These are phyloP conservation scores for Sycophila sp. DNA, from an alignment of 1,140 invertebrate species.

Conservation along the genomic window DNA sequence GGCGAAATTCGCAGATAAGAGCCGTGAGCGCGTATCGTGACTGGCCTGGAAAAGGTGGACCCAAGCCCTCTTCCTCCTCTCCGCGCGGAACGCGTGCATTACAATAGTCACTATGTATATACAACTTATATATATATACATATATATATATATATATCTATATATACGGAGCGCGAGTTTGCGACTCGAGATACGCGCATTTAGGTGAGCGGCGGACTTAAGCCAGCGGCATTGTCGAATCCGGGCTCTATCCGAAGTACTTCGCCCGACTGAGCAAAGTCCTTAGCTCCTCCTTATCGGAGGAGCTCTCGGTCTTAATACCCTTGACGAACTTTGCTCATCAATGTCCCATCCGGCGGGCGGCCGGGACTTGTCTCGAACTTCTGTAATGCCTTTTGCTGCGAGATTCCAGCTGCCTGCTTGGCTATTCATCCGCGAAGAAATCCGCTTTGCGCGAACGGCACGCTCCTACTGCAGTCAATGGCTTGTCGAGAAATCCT, in stretches of 20 bases:
- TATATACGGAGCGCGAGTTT: no score
- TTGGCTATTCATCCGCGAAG: slow-evolving; percentile 5
- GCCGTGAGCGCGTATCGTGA: slow-evolving; percentile 6
- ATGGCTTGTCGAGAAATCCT: no score
- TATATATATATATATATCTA: no score
- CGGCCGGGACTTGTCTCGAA: slow-evolving; percentile 45
- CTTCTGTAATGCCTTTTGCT: slow-evolving; percentile 21
- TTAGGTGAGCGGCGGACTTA: not conserved
- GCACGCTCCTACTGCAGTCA: no score
- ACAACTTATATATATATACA: no score
- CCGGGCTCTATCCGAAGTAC: slow-evolving; percentile 19
- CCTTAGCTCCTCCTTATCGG: slow-evolving; percentile 48
- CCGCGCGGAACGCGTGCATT: slow-evolving; percentile 6
- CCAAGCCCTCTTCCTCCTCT: not conserved
- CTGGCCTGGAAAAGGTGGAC: not conserved
- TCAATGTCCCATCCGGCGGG: slow-evolving; percentile 57
- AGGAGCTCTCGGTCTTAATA: slow-evolving; percentile 36
- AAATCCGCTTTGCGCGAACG: not conserved
- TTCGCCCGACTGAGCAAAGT: slow-evolving; percentile 49
- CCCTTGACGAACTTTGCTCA: slow-evolving; percentile 53
- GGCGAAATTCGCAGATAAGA: slow-evolving; percentile 36
- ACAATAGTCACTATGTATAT: no score
- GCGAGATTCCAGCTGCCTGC: not conserved
- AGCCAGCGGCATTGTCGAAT: not conserved
- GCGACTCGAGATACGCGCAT: no score